These are phyloP conservation scores for Leptodactylus fallax DNA, from an alignment of 2,797 vertebrate genomes.

Conservation along the genomic window DNA sequence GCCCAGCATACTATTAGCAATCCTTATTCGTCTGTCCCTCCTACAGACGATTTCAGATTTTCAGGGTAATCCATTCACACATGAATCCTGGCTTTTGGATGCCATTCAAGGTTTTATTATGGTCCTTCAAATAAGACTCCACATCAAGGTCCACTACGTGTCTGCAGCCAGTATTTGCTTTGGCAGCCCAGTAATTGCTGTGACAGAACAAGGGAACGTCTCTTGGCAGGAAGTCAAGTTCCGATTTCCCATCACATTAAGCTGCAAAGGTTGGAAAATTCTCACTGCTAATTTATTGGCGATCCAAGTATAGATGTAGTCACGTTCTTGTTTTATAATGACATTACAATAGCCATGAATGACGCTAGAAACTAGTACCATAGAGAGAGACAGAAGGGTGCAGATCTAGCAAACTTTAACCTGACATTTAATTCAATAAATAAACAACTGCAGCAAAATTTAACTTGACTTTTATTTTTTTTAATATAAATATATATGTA, in stretches of 20 bases:
- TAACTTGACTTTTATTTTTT: too few relatives aligned
- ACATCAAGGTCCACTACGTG: slow-evolving; percentile 65
- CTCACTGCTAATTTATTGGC: slow-evolving; percentile 32
- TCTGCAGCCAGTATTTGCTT: slow-evolving; percentile 61
- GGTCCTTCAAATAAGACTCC: slow-evolving; percentile 63
- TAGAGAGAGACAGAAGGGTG: not conserved
- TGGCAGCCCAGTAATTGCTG: slow-evolving; percentile 50
- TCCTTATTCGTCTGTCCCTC: not conserved
- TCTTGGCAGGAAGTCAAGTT: slow-evolving; percentile 6
- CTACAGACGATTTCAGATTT: not conserved
- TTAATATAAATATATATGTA: too few relatives aligned
- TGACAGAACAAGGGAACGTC: slow-evolving; percentile 59
- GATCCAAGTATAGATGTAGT: not conserved
- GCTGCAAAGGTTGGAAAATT: slow-evolving; percentile 39
- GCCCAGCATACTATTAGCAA: too few relatives aligned
- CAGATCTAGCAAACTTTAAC: too few relatives aligned
- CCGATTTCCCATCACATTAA: slow-evolving; percentile 47
- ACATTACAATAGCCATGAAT: not conserved
- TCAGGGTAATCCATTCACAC: slow-evolving; percentile 30
- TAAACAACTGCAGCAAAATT: too few relatives aligned
- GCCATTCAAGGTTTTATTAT: slow-evolving; percentile 58
- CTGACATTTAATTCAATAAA: too few relatives aligned
- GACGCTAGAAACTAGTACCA: not conserved
- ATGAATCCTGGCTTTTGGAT: slow-evolving; percentile 39
- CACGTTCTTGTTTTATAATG: not conserved